phyloP scores from a whole-genome alignment of 1,140 invertebrate species.

The Hermetia illucens region DNA sequence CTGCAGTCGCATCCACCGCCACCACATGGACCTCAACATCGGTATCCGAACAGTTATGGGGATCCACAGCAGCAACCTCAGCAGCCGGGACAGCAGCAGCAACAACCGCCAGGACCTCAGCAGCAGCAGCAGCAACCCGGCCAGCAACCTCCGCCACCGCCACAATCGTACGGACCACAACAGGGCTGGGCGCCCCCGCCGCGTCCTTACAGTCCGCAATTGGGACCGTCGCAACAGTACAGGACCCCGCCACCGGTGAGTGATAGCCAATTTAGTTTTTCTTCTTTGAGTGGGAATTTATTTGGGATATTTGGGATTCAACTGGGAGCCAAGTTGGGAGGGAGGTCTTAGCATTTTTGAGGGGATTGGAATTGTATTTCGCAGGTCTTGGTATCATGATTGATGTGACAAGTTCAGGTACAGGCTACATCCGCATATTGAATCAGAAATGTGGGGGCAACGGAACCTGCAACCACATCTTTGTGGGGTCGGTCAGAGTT shows the following conservation, averaged over 20 bases:
- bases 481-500: too few species aligned
- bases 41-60: conserved; percentile 29
- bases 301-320: too few species aligned
- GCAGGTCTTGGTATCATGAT: too few species aligned
- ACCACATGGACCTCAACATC: conserved; percentile 31
- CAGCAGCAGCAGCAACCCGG: conserved; percentile 26
- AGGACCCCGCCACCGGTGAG: conserved; percentile 15
- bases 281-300: too few species aligned
- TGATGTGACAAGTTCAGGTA: too few species aligned
- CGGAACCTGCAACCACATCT: too few species aligned
- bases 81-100: conserved; percentile 27
- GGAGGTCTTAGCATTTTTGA: too few species aligned
- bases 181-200: conserved; percentile 29
- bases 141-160: conserved; percentile 31
- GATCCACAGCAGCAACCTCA: conserved; percentile 24
- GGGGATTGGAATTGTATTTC: too few species aligned
- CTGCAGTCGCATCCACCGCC: conserved; percentile 62
- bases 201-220: conserved; percentile 25
- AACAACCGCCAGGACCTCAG: conserved; percentile 25
- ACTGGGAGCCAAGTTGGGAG: too few species aligned
- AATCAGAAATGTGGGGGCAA: too few species aligned
- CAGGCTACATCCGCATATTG: too few species aligned
- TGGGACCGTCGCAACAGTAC: conserved; percentile 26
- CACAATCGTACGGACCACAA: conserved; percentile 24
- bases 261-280: not conserved